Base-by-base conservation (phyloP, 2,888 invertebrate genomes). In the Tachina fera region DNA sequence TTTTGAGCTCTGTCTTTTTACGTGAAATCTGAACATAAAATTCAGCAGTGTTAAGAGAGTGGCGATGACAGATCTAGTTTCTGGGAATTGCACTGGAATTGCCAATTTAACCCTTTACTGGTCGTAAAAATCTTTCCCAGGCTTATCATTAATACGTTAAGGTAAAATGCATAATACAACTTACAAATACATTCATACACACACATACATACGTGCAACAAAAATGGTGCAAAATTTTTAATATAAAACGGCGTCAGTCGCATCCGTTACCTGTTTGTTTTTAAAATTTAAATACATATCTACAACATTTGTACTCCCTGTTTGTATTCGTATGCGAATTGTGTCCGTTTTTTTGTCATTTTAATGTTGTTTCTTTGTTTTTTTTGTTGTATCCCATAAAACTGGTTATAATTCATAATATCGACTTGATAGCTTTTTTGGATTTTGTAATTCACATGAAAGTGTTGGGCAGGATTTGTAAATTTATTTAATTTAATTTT, bases 391-490 rank as follows among this genome's bases (percentile, higher is more conserved):
- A 1, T 61, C 22, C 53, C 71, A 53, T 19, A 71, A 63, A 63
- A 63, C 53, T 79, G 51, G 45, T 79, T 79, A 71, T 71, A 71
- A 79, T 65, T 79, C 53, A 79, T 71, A 31, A 31, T 31, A 61
- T 22, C 60, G 41, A 67, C 9, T 49, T 53, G 70, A 71, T 63
- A 51, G 22, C 16, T 51, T 53, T 71, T 71, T 39, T 31, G 43
- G 39, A 3, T 19, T 9, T 78, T 71, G 45, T 53, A 71, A 61
- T 61, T 65, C 49, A 47, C 53, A 61, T 63, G 19, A 6, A 49
- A 31, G 4, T 31, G 31, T 63, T 63, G 6, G 65, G 71, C 56
- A 56, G 63, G 39, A 63, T 56, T 65, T 56, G 56, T 63, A 63
- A 10, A 47, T 71, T 31, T 13, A 39, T 9, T 56, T 22, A 63